Base-by-base conservation (phyloP, 1,140 invertebrate species). In the Phthorimaea operculella region DNA sequence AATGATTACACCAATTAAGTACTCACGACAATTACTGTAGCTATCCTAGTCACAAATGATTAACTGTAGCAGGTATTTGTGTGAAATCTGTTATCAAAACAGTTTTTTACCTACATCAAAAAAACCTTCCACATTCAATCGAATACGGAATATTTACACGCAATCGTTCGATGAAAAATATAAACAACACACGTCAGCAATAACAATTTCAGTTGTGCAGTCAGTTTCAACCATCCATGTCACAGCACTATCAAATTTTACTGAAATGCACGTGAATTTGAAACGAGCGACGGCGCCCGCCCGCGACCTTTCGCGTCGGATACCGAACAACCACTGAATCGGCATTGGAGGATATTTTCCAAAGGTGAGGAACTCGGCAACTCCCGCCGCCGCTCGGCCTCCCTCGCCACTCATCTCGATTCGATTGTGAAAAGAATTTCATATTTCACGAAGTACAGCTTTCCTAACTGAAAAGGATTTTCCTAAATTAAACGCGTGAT, bases 351-450 rank as follows among this genome's bases (percentile, higher is more conserved):
- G 72, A 58, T 68, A 66, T 72, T 72, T 73, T 79, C 68, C 63
- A 82, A 83, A 82, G 80, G 80, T 82, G 77, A 83, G 80, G 70
- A 74, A 67, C 71, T 75, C 79, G 73, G 55, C 36, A 48, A 47
- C 44, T 47, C 66, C 73, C 80, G 79, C 68, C 52, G 16, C 17
- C 33, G 52, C 55, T 79, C 79, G 79, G 70, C 59, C 58, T 49
- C 61, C 55, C 51, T 75, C 76, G 74, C 64, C 21, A 62, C 68
- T 75, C 73, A 77, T 80, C 79, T 72, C 73, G 65, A 71, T 76
- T 80, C 77, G 69, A 79, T 77, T 76, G 70, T 73, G 66, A 72
- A 52, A 82, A 75, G 62, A 73, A 76, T 76, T 74, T 80, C 69
- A 77, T 77, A 73, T 75, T 81, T 79, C 36, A 51, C 28, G 10